A percentile compares a stretch with the other conserved stretches of the same genome.
These are phyloP conservation scores for Batillaria attramentaria DNA, from an alignment of 1,140 invertebrate species.

Conservation along the genomic window DNA sequence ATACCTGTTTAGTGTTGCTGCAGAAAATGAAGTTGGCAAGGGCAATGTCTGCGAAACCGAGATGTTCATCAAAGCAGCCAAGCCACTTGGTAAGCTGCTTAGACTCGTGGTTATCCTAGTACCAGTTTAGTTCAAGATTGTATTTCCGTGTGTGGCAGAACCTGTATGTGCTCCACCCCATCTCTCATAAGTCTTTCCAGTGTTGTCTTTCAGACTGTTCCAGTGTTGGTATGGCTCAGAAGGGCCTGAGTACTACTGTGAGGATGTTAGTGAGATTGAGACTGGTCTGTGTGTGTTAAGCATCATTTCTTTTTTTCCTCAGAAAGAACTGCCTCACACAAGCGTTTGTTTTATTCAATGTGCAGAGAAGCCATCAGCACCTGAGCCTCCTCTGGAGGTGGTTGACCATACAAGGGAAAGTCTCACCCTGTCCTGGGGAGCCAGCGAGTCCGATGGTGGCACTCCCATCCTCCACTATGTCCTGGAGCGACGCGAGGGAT, in stretches of 20 bases:
- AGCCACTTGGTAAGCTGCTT: constrained; percentile 77
- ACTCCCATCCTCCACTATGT: constrained; percentile 62
- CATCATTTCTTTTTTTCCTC: too few relatives aligned
- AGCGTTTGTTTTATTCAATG: not conserved
- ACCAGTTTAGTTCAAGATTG: too few relatives aligned
- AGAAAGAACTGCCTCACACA: not conserved
- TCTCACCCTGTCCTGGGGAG: constrained; percentile 90
- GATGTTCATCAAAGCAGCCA: constrained; percentile 51
- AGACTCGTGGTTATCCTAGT: too few relatives aligned
- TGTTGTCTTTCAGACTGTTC: too few relatives aligned
- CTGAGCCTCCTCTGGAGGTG: constrained; percentile 89
- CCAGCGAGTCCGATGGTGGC: constrained; percentile 77
- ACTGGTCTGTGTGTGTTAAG: not conserved
- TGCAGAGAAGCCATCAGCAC: constrained; percentile 80
- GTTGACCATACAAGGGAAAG: constrained; percentile 71
- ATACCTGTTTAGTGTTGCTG: constrained; percentile 94
- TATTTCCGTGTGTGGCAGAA: too few relatives aligned
- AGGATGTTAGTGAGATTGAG: not conserved
- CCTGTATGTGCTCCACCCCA: too few relatives aligned
- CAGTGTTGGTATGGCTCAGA: too few relatives aligned
- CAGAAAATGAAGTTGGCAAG: constrained; percentile 94
- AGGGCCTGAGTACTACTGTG: not conserved
- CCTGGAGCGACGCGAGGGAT: constrained; percentile 66
- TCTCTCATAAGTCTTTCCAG: too few relatives aligned
- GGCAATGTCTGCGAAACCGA: constrained; percentile 82